phyloP scores from a whole-genome alignment of 2,113 vertebrate genomes.

The Crotalus tigris region DNA sequence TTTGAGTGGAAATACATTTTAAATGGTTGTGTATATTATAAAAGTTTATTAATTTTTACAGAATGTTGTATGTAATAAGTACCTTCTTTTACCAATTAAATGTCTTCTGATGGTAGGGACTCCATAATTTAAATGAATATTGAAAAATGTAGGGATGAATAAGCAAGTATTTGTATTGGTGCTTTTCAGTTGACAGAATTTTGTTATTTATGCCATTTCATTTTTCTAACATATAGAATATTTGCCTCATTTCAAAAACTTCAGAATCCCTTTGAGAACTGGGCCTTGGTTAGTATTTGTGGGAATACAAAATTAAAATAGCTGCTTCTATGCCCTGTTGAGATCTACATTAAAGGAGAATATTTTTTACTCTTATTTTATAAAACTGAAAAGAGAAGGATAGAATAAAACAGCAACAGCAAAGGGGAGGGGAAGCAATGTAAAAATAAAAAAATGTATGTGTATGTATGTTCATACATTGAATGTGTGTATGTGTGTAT shows the following conservation, averaged over 20 bases:
- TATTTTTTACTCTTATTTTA: neutral
- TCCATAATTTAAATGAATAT: neutral
- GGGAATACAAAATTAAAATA: neutral
- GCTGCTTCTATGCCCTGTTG: neutral
- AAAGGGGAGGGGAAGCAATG: neutral
- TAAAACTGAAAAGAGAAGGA: neutral
- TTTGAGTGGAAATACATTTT: neutral
- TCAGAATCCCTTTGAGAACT: neutral
- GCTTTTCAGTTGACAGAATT: neutral
- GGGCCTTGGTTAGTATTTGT: neutral
- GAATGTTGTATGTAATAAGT: neutral
- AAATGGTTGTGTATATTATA: neutral
- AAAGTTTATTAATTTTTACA: neutral
- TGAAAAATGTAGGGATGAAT: neutral
- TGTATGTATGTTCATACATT: neutral
- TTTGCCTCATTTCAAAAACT: neutral
- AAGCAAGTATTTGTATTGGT: neutral
- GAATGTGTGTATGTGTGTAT: neutral
- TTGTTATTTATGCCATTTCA: neutral
- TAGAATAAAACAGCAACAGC: neutral
- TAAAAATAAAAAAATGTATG: neutral
- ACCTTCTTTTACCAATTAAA: neutral
- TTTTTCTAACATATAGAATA: neutral
- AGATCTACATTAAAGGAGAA: neutral
- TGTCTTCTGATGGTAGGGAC: neutral